Base-by-base conservation (phyloP, 2,797 vertebrate species). In the Ambastaia sidthimunki region DNA sequence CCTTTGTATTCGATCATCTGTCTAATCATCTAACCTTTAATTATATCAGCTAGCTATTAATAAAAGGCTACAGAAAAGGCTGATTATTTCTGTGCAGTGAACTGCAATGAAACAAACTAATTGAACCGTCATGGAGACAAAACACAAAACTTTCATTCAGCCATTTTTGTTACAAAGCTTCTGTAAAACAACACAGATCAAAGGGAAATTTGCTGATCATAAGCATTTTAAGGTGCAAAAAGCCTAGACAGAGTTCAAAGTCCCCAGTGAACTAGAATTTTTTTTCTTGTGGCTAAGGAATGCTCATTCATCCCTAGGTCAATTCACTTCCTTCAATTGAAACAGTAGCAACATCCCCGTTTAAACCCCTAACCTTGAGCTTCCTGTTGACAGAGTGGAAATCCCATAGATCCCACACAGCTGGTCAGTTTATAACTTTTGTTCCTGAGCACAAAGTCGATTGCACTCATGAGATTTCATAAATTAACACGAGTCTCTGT, bases 321-420 rank as follows among this genome's bases (percentile, higher is more conserved):
- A 82, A 71, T 21, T 67, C 47, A 85, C 89, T 93, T 94, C 93
- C 93, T 92, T 60, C 90, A 48, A 93, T 93, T 93, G 87, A 94
- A 92, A 93, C 92, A 89, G 93, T 91, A 93, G 92, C 93, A 82
- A 80, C 78, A 84, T 84, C 84, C 86, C 78, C 70, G 55, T 68
- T 78, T 80, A 70, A 82, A 60, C 70, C 75, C 28, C 23, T 84
- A 72, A 91, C 90, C 89, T 85, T 81, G 25, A 84, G 34, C 87
- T 91, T 93, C 90, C 91, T 91, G 88, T 88, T 86, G 80, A 86
- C 74, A 74, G 23, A 71, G 83, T 86, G 86, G 90, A 92, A 71
- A 74, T 78, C 41, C 71, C 79, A 55, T 66, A 59, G 70, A 73
- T 47, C 50, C 18, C 19, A 16, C 59, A 79, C 70, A 73, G 77